Percentiles rank a stretch among this genome's conserved stretches.
These are phyloP conservation scores for Tokudaia muenninki DNA, from an alignment of 2,797 vertebrate genomes.

Conservation along the genomic window DNA sequence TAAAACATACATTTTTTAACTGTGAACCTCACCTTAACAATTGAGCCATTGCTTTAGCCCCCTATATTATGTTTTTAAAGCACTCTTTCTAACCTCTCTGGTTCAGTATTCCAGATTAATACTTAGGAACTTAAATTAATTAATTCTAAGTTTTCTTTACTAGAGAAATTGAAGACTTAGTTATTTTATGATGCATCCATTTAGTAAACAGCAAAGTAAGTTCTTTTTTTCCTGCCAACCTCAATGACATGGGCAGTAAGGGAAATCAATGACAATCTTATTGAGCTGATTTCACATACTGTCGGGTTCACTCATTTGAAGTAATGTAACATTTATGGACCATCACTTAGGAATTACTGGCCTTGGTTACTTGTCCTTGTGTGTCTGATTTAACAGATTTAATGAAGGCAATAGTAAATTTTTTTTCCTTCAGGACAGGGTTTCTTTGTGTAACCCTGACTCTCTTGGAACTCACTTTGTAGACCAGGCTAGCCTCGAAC, in stretches of 20 bases:
- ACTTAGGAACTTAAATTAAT: background rate
- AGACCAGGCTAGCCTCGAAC: background rate
- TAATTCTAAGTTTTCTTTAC: too few relatives aligned
- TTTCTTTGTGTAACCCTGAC: too few relatives aligned
- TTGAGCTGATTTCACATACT: background rate
- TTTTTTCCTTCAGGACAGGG: too few relatives aligned
- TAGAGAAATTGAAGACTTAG: too few relatives aligned
- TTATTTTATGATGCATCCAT: too few relatives aligned
- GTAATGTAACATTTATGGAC: background rate
- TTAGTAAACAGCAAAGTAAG: too few relatives aligned
- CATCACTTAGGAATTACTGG: too few relatives aligned
- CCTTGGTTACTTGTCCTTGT: too few relatives aligned
- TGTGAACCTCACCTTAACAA: background rate
- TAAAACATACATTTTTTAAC: background rate
- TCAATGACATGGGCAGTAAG: conserved; percentile 10
- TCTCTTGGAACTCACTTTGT: background rate
- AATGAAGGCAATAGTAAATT: too few relatives aligned
- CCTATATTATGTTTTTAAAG: background rate
- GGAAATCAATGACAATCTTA: background rate
- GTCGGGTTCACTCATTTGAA: background rate
- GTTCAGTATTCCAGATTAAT: conserved; percentile 39
- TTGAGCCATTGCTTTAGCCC: background rate
- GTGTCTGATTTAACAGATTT: too few relatives aligned
- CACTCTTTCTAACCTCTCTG: background rate
- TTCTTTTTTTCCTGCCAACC: background rate